A percentile compares a stretch with the other conserved stretches of the same genome.
Evolutionary conservation across 2,888 invertebrate species (phyloP).

Genomic region (Antheraea yamamai): DNA sequence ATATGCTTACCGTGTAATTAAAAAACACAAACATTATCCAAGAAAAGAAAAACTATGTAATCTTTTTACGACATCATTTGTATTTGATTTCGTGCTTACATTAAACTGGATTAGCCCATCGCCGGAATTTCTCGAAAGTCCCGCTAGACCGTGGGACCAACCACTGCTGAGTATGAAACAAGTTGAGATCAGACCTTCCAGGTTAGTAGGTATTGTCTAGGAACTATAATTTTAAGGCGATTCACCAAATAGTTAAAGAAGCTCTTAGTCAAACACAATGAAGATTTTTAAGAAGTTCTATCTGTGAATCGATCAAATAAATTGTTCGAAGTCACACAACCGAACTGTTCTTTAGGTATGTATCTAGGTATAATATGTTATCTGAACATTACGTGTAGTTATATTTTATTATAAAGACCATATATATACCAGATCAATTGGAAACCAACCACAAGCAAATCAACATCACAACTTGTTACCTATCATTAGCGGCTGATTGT

Average conservation of each 20-base stretch:
- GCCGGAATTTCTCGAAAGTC: constrained; percentile 80
- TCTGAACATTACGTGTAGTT: no score
- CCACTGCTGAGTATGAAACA: constrained; percentile 69
- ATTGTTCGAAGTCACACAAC: not conserved
- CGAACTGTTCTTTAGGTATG: no score
- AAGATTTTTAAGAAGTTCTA: not conserved
- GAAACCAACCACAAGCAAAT: no score
- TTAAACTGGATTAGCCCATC: constrained; percentile 65
- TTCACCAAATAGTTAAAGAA: not conserved
- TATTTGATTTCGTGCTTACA: constrained; percentile 35
- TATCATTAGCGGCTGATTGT: no score
- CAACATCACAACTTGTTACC: no score
- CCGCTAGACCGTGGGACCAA: constrained; percentile 83
- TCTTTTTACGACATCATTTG: not conserved
- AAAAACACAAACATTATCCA: no score
- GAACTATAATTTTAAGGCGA: not conserved
- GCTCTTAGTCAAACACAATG: not conserved
- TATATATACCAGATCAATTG: no score
- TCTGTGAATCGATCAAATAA: not conserved
- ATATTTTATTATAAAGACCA: no score
- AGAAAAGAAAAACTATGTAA: not conserved
- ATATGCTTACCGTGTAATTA: not conserved
- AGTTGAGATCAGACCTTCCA: constrained; percentile 51
- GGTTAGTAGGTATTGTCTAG: constrained; percentile 40
- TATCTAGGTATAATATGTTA: no score